Evolutionary conservation across 2,113 vertebrate genomes (phyloP), one percentile per base, ranked within the genome.

Genomic region (Capreolus pygargus): DNA sequence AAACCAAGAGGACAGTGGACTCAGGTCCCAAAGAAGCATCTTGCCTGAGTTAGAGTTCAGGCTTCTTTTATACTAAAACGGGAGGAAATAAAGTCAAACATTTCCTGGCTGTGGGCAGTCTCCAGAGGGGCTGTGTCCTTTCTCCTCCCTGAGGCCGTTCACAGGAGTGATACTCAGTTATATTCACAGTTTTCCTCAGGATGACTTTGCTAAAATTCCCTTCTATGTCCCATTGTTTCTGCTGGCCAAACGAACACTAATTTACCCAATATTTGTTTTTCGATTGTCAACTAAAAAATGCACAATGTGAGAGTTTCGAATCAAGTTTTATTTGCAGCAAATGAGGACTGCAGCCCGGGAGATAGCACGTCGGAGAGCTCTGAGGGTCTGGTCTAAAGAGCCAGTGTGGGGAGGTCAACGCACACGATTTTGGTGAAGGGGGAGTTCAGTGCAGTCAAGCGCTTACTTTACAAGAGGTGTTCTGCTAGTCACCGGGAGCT

Each of bases 331-430:
- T 21, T 67, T 36, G 64, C 64, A n/a, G 64, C 64, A 36, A 21
- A 67, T 36, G 33, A 36, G 64, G 33, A 36, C n/a, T 36, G 64
- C 9, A 70, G 9, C 17, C 64, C 0, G 0, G 64, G n/a, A 70
- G 64, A 70, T 5, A 11, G n/a, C n/a, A 70, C 8, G 17, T 21
- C 17, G 36, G 17, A 11, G 9, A 70, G n/a, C 17, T 67, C 64
- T 11, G 64, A 52, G 52, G 5, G n/a, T 11, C 64, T 67, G 33
- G 8, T 70, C 64, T 36, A 2, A 11, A 21, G 64, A 36, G n/a
- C n/a, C n/a, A 0, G 64, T 5, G 4, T 0, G 4, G 17, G n/a
- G n/a, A 11, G 64, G 17, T 21, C n/a, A 21, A 36, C 5, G 21
- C 17, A 1, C 0, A 4, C 36, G 17, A 9, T 36, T 21, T 70